These are phyloP conservation scores for Drosophila koepferae DNA, from an alignment of 2,888 invertebrate genomes.

Conservation along the genomic window DNA sequence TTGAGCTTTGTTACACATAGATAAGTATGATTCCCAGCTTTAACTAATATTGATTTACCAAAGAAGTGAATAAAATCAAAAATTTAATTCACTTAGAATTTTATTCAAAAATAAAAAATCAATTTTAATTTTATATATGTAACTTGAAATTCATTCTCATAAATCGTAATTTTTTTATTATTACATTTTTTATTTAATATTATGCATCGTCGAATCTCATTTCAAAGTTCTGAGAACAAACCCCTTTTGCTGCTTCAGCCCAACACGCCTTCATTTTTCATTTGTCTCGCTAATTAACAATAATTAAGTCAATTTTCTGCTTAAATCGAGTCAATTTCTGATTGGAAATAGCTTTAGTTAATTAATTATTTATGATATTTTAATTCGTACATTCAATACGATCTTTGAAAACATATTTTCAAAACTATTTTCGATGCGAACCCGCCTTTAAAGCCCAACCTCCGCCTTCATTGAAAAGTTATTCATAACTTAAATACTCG, in stretches of 20 bases:
- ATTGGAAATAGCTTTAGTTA: not conserved
- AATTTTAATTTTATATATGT: not conserved
- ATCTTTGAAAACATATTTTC: not conserved
- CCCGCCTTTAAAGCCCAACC: not conserved
- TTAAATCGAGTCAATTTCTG: conserved; percentile 8
- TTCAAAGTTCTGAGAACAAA: not conserved
- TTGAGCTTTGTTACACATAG: conserved; percentile 5
- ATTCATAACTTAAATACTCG: not conserved
- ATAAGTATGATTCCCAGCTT: not conserved
- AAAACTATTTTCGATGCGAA: not conserved
- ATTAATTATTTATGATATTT: conserved; percentile 15
- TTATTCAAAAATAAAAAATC: not conserved
- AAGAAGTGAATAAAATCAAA: too few relatives aligned
- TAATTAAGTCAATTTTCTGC: conserved; percentile 9
- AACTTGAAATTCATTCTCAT: not conserved
- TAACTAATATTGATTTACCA: not conserved
- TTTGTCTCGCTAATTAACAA: not conserved
- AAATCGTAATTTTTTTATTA: not conserved
- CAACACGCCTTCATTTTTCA: conserved; percentile 4
- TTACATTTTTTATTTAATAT: not conserved
- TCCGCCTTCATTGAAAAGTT: not conserved
- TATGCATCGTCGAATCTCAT: not conserved
- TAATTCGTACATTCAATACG: not conserved
- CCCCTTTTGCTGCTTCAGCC: not conserved
- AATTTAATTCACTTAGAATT: too few relatives aligned